Evolutionary conservation across 2,797 vertebrate species (phyloP).

Genomic region (Fundulus diaphanus): DNA sequence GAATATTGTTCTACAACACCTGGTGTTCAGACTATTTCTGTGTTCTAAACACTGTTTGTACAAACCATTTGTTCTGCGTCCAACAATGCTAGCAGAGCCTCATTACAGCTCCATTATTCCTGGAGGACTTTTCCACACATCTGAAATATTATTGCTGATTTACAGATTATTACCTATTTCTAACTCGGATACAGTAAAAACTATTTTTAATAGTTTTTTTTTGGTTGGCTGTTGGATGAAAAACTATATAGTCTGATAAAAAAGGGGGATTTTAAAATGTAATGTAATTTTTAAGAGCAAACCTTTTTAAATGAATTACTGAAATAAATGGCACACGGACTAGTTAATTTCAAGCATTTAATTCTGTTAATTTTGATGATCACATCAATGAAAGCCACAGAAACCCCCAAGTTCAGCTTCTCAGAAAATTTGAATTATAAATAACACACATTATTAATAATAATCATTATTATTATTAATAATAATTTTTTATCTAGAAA

Average conservation of each 20-base stretch:
- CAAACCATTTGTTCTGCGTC: conserved; percentile 79
- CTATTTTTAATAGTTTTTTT: conserved; percentile 5
- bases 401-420: background rate
- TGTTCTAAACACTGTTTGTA: conserved; percentile 77
- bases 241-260: conserved; percentile 7
- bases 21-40: conserved; percentile 85
- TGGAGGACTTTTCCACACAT: conserved; percentile 37
- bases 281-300: background rate
- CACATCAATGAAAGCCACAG: background rate
- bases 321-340: background rate
- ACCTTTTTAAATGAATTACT: background rate
- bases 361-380: background rate
- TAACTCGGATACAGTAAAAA: conserved; percentile 24
- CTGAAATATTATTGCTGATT: conserved; percentile 40
- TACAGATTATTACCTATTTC: conserved; percentile 41
- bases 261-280: background rate
- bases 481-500: background rate
- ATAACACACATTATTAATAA: too few species aligned
- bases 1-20: conserved; percentile 86
- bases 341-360: background rate
- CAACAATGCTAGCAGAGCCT: conserved; percentile 67
- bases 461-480: too few species aligned
- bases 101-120: conserved; percentile 68
- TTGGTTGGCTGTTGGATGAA: background rate
- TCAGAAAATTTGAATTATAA: background rate